phyloP scores from a whole-genome alignment of 1,140 invertebrate species.

The Megalonaias nervosa region DNA sequence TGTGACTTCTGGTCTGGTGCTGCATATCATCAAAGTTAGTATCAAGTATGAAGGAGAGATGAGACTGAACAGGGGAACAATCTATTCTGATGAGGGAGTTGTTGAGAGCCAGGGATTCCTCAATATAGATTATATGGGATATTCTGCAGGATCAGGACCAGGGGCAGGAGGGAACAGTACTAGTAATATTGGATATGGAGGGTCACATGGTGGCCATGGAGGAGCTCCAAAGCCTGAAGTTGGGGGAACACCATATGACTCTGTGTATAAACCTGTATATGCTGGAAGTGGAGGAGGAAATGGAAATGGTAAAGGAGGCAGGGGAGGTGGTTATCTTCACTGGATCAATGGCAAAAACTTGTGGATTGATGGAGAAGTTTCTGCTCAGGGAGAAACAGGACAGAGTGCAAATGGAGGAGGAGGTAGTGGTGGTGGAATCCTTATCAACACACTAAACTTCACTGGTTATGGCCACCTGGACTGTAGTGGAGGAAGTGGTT shows the following conservation, averaged over 20 bases:
- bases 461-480: slow-evolving; percentile 59
- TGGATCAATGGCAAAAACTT: slow-evolving; percentile 54
- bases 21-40: slow-evolving; percentile 48
- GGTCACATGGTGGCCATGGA: slow-evolving; percentile 60
- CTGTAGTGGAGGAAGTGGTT: slow-evolving; percentile 49
- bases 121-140: slow-evolving; percentile 49
- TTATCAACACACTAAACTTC: slow-evolving; percentile 58
- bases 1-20: slow-evolving; percentile 35
- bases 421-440: slow-evolving; percentile 56
- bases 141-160: slow-evolving; percentile 34
- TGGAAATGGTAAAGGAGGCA: slow-evolving; percentile 52
- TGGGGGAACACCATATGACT: slow-evolving; percentile 51
- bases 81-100: slow-evolving; percentile 47
- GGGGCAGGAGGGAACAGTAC: slow-evolving; percentile 39
- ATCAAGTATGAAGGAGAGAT: slow-evolving; percentile 52
- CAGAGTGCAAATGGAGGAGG: slow-evolving; percentile 49
- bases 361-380: slow-evolving; percentile 53
- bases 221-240: slow-evolving; percentile 44
- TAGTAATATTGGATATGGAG: slow-evolving; percentile 44
- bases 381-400: slow-evolving; percentile 47
- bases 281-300: slow-evolving; percentile 59
- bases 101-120: slow-evolving; percentile 53
- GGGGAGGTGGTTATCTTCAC: slow-evolving; percentile 55
- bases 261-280: slow-evolving; percentile 43
- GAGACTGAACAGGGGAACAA: slow-evolving; percentile 50